Evolutionary conservation across 1,140 invertebrate species (phyloP), one percentile per base, ranked within the genome.

Genomic region (Berghia stephanieae): DNA sequence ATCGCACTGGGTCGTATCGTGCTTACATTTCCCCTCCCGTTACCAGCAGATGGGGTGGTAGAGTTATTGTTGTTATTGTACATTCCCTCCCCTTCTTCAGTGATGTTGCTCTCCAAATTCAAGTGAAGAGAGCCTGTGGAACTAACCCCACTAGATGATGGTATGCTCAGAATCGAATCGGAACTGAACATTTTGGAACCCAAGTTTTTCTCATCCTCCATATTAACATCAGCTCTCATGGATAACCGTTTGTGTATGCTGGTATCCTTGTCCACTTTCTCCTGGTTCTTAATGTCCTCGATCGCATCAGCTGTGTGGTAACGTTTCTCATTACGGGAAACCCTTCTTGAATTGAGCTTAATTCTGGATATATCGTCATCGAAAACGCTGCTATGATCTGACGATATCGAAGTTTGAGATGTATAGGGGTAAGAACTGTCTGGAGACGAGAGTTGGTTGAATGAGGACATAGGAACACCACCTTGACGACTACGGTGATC

Each of bases 241-340:
- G 92, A 93, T 21, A 93, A 86, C 38, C 93, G 88, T 87, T 93
- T 93, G 83, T 93, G 91, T 77, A 93, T 93, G 72, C 89, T 91
- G 34, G 90, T 87, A 86, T 93, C 92, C 84, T 86, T 84, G 70
- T 86, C 81, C n/a, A n/a, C n/a, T 55, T 87, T 80, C 34, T 79
- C 66, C 75, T 78, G 92, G 27, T 36, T 66, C 87, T 93, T 92
- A 46, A 93, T 90, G 83, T 93, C 92, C 85, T 93, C 92, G 72
- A 93, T 92, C 24, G 92, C 90, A 76, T 93, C 93, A 5, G 92
- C 93, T 10, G 93, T 93, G 86, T 93, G 90, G 87, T 93, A 93
- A 4, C 92, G 87, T 77, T 91, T 87, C 57, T 92, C 91, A 77
- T 86, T 89, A 69, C 92, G 86, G 38, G 90, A 89, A 34, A 88